Base-by-base conservation (phyloP, 2,888 invertebrate genomes). In the Xanthia togata region DNA sequence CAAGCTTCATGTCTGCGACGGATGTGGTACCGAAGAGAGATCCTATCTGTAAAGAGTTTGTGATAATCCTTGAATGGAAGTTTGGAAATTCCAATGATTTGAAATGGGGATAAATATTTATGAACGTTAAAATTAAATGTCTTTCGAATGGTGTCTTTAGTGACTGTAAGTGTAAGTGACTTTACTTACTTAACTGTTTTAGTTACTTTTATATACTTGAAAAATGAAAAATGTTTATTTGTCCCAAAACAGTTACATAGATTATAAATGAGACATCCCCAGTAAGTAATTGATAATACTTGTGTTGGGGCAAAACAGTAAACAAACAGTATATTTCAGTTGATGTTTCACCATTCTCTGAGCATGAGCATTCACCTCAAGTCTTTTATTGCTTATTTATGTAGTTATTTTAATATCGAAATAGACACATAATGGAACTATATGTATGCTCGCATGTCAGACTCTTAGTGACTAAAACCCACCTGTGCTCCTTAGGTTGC, bases 1-100 rank as follows among this genome's bases (percentile, higher is more conserved):
- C 89, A 88, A 81, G 81, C 70, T 87, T 85, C 79, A 81, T 78
- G 85, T 77, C 85, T 88, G 86, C 84, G 81, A 87, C 88, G 89
- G 89, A 87, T 87, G 84, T 85, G 86, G 77, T 79, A 82, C 70
- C 70, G 80, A 84, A 79, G 70, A 79, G 73, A 79, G 83, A 83
- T 84, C 57, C 72, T 85, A 85, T 87, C 86, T 82, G 57, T 85
- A 81, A 78, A 78, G 73, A 63, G 79, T 68, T 73, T 70, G 73
- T 81, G 78, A 82, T 84, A 88, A 80, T 78, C 77, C 64, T 50
- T 83, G 74, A 88, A 88, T 76, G 77, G 73, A 63, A 65, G 60
- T 44, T 78, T 65, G 41, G 73, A 60, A 75, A 74, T 60, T 73
- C 23, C 64, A 70, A 80, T 80, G 57, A 72, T 69, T 79, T 69